Conservation (phyloP, 2,888 invertebrate genomes). For the Tryphoninae sp. region DNA sequence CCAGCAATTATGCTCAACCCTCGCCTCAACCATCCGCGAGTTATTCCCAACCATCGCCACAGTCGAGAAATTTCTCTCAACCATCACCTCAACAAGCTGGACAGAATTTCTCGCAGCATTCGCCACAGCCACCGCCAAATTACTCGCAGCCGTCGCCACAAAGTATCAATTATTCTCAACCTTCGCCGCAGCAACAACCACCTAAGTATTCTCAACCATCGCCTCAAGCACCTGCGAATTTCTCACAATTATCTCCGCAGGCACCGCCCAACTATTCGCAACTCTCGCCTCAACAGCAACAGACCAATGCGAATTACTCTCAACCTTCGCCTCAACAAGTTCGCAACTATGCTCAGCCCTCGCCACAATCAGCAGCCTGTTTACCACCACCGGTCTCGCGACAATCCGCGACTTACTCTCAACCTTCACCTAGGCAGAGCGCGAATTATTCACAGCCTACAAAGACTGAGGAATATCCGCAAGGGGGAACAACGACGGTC, state of each 20-base stretch:
- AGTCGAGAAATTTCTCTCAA: constrained; percentile 71
- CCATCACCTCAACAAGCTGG: constrained; percentile 70
- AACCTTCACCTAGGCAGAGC: constrained; percentile 70
- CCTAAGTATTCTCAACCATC: constrained; percentile 78
- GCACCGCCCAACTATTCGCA: constrained; percentile 80
- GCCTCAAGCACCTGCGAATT: constrained; percentile 74
- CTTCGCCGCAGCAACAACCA: constrained; percentile 78
- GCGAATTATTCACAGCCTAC: constrained; percentile 62
- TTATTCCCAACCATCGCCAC: constrained; percentile 69
- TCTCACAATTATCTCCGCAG: constrained; percentile 73
- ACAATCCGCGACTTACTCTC: constrained; percentile 67
- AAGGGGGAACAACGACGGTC: constrained; percentile 61
- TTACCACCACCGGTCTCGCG: constrained; percentile 65
- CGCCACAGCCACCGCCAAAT: constrained; percentile 81
- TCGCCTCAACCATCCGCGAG: constrained; percentile 66
- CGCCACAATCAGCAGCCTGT: constrained; percentile 61
- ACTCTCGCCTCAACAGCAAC: constrained; percentile 83
- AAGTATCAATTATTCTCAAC: constrained; percentile 64
- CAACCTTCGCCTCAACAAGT: constrained; percentile 68
- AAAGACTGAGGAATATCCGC: constrained; percentile 60
- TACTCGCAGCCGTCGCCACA: constrained; percentile 78
- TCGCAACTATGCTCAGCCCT: constrained; percentile 63
- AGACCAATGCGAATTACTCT: constrained; percentile 69
- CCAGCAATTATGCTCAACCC: constrained; percentile 69
- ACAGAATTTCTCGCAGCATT: constrained; percentile 75